Percentiles rank a stretch among this genome's conserved stretches.
Conservation (phyloP, 2,113 vertebrate genomes). For the human region GRCh38 chr2:191392001-191392500, state of each 20-base stretch:
- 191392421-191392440: background rate
- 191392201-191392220: conserved; percentile 83
- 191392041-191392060: background rate
- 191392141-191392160: conserved; percentile 92
- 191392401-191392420: background rate
- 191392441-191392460: background rate
- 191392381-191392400: background rate
- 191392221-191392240: background rate
- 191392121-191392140: conserved; percentile 92
- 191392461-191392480: background rate
- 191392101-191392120: conserved; percentile 91
- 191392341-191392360: background rate
- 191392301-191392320: background rate
- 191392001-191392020: background rate
- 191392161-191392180: conserved; percentile 97
- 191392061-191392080: conserved; percentile 16
- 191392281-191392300: background rate
- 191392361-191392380: background rate
- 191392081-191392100: background rate
- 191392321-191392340: background rate
- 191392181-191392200: conserved; percentile 99
- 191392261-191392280: background rate
- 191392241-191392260: background rate
- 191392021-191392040: background rate
- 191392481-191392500: background rate